Evolutionary conservation across 2,113 vertebrate genomes (phyloP).

Genomic region (Catagonus wagneri): DNA sequence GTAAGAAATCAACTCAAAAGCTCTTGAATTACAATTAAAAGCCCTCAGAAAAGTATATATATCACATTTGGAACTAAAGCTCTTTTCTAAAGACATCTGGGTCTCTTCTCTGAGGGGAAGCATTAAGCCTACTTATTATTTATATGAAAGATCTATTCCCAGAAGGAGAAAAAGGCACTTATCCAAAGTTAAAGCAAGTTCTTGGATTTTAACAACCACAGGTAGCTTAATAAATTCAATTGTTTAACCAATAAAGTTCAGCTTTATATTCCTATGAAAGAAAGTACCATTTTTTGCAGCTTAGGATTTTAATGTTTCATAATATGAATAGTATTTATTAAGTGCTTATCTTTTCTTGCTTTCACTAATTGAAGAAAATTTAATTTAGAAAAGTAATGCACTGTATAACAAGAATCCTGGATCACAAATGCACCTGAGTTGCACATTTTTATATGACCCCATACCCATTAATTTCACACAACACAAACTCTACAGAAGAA

Average conservation of each 20-base stretch:
- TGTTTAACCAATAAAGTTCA: conserved; percentile 22
- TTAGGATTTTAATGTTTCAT: background rate
- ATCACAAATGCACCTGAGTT: background rate
- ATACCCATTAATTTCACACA: background rate
- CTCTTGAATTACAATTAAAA: conserved; percentile 60
- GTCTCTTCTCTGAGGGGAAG: conserved; percentile 52
- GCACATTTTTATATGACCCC: background rate
- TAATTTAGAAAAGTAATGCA: background rate
- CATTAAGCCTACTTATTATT: conserved; percentile 67
- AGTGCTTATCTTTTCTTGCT: background rate
- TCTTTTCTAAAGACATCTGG: conserved; percentile 66
- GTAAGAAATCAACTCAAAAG: conserved; percentile 64
- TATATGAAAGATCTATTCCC: conserved; percentile 64
- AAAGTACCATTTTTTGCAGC: background rate
- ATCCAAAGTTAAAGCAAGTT: conserved; percentile 58
- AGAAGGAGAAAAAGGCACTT: conserved; percentile 18
- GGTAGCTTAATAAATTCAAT: conserved; percentile 15
- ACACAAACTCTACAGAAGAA: background rate
- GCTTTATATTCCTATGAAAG: background rate
- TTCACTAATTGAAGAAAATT: background rate
- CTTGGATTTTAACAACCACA: conserved; percentile 27
- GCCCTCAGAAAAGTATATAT: conserved; percentile 57
- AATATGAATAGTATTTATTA: background rate
- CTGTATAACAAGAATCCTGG: rapidly evolving
- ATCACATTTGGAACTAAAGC: conserved; percentile 59